These are phyloP conservation scores for Corythoichthys intestinalis DNA, from an alignment of 2,113 vertebrate species.

Conservation along the genomic window DNA sequence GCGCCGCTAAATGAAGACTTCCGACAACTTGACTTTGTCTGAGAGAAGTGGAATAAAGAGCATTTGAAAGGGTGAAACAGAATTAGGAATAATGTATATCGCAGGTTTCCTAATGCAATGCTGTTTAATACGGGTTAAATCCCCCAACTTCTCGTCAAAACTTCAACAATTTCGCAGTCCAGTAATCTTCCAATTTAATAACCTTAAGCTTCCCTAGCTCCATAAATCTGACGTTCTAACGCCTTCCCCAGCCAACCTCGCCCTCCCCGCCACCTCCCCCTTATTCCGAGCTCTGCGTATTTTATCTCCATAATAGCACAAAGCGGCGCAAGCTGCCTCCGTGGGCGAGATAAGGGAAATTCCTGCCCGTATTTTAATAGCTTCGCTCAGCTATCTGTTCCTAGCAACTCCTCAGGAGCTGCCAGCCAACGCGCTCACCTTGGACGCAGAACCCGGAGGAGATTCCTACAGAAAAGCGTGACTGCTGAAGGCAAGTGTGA, in stretches of 20 bases:
- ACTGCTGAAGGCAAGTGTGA: conserved; percentile 36
- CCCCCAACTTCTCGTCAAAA: conserved; percentile 77
- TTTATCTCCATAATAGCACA: conserved; percentile 85
- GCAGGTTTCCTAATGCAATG: conserved; percentile 63
- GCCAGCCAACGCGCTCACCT: conserved; percentile 77
- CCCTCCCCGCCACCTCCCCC: conserved; percentile 54
- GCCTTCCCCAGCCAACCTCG: conserved; percentile 48
- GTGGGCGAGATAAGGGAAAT: conserved; percentile 71
- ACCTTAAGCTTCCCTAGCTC: conserved; percentile 79
- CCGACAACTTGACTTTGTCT: conserved; percentile 45
- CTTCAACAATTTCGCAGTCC: conserved; percentile 81
- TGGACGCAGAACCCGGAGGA: conserved; percentile 76
- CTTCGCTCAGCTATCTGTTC: conserved; percentile 81
- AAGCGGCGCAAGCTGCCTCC: conserved; percentile 73
- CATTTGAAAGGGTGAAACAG: conserved; percentile 58
- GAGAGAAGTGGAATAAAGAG: conserved; percentile 43
- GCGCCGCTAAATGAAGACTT: conserved; percentile 36
- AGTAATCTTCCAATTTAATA: conserved; percentile 84
- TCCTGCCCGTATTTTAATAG: conserved; percentile 85
- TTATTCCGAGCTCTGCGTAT: conserved; percentile 71
- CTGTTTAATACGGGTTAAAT: conserved; percentile 75
- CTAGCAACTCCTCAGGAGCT: conserved; percentile 77
- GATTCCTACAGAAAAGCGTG: conserved; percentile 71
- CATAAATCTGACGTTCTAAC: conserved; percentile 78
- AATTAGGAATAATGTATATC: conserved; percentile 74